Conservation (phyloP, 1,140 invertebrate genomes). For the Dolichoris vasculosae region DNA sequence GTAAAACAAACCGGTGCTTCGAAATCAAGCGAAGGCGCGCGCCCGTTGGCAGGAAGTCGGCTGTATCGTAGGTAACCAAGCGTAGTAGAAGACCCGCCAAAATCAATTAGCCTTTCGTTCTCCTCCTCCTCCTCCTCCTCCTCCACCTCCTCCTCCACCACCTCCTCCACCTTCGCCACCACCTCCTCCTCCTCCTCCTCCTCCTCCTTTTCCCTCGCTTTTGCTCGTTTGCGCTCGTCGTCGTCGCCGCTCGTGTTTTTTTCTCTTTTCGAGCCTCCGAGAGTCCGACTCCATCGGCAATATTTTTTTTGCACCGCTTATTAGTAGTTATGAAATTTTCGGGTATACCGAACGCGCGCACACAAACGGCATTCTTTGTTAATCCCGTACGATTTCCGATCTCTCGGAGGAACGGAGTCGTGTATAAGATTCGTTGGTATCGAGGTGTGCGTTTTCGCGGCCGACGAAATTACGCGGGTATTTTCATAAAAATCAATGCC, state of each 20-base stretch:
- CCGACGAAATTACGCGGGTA: conserved; percentile 22
- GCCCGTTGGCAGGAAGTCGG: conserved; percentile 60
- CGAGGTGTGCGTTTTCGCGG: conserved; percentile 9
- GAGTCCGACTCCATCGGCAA: not conserved
- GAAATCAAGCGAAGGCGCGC: conserved; percentile 49
- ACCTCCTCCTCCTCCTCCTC: not conserved
- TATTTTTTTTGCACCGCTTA: conserved; percentile 58
- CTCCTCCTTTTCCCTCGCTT: not conserved
- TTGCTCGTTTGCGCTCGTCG: not conserved
- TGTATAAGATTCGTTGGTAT: not conserved
- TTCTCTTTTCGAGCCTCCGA: not conserved
- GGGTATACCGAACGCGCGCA: conserved; percentile 24
- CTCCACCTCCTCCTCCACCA: conserved; percentile 19
- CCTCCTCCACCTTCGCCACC: not conserved
- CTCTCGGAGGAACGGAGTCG: not conserved
- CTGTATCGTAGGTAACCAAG: conserved; percentile 60
- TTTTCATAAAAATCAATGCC: conserved; percentile 41
- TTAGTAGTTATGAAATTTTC: conserved; percentile 64
- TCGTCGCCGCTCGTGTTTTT: not conserved
- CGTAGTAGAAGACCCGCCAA: conserved; percentile 61
- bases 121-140: conserved; percentile 48
- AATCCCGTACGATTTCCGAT: conserved; percentile 18
- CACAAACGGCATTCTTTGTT: conserved; percentile 1
- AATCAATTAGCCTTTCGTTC: conserved; percentile 61
- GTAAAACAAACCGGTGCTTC: conserved; percentile 62